Conservation (phyloP, 2,113 vertebrate species). For the Tichodroma muraria region DNA sequence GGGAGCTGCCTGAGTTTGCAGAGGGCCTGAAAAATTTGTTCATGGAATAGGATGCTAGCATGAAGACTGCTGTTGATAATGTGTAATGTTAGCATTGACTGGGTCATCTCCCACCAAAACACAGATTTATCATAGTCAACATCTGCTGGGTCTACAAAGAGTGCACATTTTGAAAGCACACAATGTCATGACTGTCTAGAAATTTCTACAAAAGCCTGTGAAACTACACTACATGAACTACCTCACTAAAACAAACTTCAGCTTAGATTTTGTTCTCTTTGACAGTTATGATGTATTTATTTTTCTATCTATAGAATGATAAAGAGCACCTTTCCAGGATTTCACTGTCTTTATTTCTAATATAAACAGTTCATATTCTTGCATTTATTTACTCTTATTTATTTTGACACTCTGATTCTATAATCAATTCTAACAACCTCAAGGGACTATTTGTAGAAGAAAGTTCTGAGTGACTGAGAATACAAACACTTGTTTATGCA, state of each 20-base stretch:
- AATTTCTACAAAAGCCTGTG: background rate
- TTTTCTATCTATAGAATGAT: background rate
- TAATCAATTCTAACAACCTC: background rate
- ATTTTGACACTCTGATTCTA: background rate
- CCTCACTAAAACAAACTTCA: background rate
- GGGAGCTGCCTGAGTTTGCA: background rate
- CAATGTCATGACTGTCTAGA: background rate
- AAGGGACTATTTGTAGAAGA: background rate
- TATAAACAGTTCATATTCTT: background rate
- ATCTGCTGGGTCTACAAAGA: background rate
- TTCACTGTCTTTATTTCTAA: background rate
- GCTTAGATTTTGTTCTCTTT: background rate
- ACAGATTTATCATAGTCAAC: background rate
- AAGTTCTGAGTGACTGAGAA: background rate
- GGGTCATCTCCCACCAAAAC: background rate
- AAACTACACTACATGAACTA: background rate
- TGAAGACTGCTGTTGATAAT: background rate
- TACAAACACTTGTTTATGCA: conserved; percentile 19
- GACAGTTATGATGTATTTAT: background rate
- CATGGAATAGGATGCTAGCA: background rate
- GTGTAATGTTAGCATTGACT: background rate
- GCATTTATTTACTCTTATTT: background rate
- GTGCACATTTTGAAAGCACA: background rate
- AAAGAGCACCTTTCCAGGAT: background rate
- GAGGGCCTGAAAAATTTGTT: background rate